Conservation (phyloP, 2,888 invertebrate species). For the Zygogramma bicolorata region DNA sequence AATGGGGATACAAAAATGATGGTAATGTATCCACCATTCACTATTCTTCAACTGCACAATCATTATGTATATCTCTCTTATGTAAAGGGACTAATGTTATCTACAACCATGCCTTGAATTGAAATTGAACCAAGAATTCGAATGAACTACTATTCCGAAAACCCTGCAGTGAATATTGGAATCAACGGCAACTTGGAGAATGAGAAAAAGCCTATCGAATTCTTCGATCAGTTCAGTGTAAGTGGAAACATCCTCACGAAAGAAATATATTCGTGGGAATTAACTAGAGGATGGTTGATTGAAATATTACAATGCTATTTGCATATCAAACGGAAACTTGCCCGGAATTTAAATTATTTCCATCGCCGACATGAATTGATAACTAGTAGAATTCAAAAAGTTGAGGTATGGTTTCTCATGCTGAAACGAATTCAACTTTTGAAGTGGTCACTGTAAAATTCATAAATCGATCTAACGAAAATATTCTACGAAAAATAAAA, state of each 20-base stretch:
- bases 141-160: not conserved
- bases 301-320: slow-evolving; percentile 36
- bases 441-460: too few species aligned
- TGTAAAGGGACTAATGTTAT: too few species aligned
- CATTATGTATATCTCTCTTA: too few species aligned
- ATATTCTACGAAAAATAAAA: too few species aligned
- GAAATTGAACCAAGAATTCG: too few species aligned
- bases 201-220: not conserved
- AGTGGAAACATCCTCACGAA: slow-evolving; percentile 1
- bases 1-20: too few species aligned
- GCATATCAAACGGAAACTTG: slow-evolving; percentile 35
- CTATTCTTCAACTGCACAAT: too few species aligned
- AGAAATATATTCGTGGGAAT: not conserved
- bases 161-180: too few species aligned
- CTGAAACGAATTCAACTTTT: not conserved
- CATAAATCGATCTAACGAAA: too few species aligned
- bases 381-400: not conserved
- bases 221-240: not conserved
- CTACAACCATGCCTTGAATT: too few species aligned
- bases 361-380: slow-evolving; percentile 32
- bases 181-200: not conserved
- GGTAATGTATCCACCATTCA: too few species aligned
- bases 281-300: slow-evolving; percentile 10
- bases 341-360: slow-evolving; percentile 28
- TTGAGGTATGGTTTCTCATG: not conserved